Base-by-base conservation (phyloP, 2,797 vertebrate genomes). In the Garrulus glandarius region DNA sequence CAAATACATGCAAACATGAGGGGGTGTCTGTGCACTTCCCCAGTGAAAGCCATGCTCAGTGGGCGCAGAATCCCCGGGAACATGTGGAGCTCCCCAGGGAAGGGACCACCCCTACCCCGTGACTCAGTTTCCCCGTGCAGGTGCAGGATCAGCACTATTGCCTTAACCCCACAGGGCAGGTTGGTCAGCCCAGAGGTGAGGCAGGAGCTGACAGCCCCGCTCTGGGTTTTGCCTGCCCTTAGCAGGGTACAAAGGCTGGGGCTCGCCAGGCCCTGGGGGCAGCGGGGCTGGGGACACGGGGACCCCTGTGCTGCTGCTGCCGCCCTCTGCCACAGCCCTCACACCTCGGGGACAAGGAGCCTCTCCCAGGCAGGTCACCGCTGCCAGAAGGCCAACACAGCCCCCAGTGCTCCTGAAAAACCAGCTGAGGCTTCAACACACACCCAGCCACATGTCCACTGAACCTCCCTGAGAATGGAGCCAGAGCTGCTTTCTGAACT, bases 281-380 rank as follows among this genome's bases (percentile, higher is more conserved):
- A 44, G 43, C 43, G 19, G 43, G 43, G 71, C 36, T n/a, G 67
- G 61, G 78, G 49, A 61, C 69, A 47, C 0, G 7, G 82, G 89
- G 75, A 53, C 1, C 7, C 22, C 36, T 5, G 19, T 0, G 41
- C 32, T 44, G 59, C 37, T 41, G 4, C 3, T 15, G 16, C 44
- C 46, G 32, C 41, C 34, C 27, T 18, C 34, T 43, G 61, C 27
- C 70, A 36, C 55, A 36, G 39, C 30, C 47, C 61, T 47, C 46
- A 14, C 46, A 47, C 13, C 46, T 22, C 0, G 9, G 47, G 1
- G 13, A 26, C 13, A 15, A 14, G 53, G 44, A 72, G 84, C 18
- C 32, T 27, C 46, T 21, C 27, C 3, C 1, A 22, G 12, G 30
- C 26, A 24, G 2, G 3, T 6, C 4, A 3, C 15, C 4, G 5